Base-by-base conservation (phyloP, 2,113 vertebrate genomes). In the Tachysurus fulvidraco region DNA sequence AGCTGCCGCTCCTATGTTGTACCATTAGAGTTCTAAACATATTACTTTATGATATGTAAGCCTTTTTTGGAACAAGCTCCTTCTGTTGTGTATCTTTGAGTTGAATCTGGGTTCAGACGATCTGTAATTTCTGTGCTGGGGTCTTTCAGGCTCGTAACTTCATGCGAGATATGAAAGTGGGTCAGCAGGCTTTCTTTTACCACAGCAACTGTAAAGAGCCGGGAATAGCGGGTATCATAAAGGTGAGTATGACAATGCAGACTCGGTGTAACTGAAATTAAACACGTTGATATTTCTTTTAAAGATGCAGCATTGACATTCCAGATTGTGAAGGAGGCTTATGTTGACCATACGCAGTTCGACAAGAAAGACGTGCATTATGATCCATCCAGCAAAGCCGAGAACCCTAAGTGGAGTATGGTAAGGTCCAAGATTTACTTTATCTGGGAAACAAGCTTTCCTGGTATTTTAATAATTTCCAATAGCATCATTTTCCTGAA, bases 131-230 rank as follows among this genome's bases (percentile, higher is more conserved):
- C 46, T 54, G 17, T 36, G 30, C 59, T 60, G 9, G 17, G 87
- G 60, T 12, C 83, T 81, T 74, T 80, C 90, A 99, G 98, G 98
- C 98, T 36, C 96, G 98, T 64, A 99, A 99, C 91, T 99, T 98
- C 89, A 96, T 99, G 93, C 95, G 95, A 89, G 95, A 96, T 89
- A 99, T 99, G 98, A 97, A 96, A 86, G 88, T 94, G 11, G 97
- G 95, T 9, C 96, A 99, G 81, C 86, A 93, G 88, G 97, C 97
- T 5, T 99, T 99, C 93, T 99, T 99, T 94, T 99, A 99, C 92
- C 98, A 99, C 92, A 99, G 98, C 86, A 99, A 99, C 95, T 99
- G 98, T 88, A 99, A 97, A 89, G 96, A 97, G 69, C 98, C 98
- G 0, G 98, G 98, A 46, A 95, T 99, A 0, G 97, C 95, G 57